phyloP scores from a whole-genome alignment of 1,140 invertebrate species.

The Cyrtorhinus lividipennis region DNA sequence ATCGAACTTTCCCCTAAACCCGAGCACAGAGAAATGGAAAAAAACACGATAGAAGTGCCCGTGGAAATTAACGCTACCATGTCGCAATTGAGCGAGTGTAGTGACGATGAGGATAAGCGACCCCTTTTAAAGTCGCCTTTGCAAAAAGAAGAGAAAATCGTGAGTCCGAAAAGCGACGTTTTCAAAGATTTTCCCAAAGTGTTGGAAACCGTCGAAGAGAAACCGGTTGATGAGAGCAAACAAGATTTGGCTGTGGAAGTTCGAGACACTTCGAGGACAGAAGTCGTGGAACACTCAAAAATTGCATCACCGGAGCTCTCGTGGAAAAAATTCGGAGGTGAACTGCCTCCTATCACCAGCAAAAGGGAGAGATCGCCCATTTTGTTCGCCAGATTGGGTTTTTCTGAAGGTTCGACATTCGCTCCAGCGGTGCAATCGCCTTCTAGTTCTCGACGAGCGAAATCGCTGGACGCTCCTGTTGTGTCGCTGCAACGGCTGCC shows the following conservation, averaged over 20 bases:
- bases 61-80: conserved; percentile 7
- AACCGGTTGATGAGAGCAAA: not conserved
- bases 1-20: conserved; percentile 7
- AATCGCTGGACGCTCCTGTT: conserved; percentile 66
- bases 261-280: not conserved
- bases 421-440: conserved; percentile 54
- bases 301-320: conserved; percentile 40
- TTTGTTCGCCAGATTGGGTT: conserved; percentile 59
- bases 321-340: conserved; percentile 35
- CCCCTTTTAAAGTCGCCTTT: not conserved
- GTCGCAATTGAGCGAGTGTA: not conserved
- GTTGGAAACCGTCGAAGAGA: not conserved
- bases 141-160: too few species aligned
- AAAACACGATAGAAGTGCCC: not conserved
- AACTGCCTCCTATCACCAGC: conserved; percentile 22
- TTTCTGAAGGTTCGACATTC: conserved; percentile 66
- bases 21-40: not conserved
- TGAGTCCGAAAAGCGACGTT: not conserved
- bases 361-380: conserved; percentile 51
- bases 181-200: not conserved
- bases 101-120: not conserved
- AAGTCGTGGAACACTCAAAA: not conserved
- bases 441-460: conserved; percentile 53
- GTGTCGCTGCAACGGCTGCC: conserved; percentile 60
- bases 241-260: not conserved